Evolutionary conservation across 2,888 invertebrate species (phyloP).

Genomic region (Erebia palarica): DNA sequence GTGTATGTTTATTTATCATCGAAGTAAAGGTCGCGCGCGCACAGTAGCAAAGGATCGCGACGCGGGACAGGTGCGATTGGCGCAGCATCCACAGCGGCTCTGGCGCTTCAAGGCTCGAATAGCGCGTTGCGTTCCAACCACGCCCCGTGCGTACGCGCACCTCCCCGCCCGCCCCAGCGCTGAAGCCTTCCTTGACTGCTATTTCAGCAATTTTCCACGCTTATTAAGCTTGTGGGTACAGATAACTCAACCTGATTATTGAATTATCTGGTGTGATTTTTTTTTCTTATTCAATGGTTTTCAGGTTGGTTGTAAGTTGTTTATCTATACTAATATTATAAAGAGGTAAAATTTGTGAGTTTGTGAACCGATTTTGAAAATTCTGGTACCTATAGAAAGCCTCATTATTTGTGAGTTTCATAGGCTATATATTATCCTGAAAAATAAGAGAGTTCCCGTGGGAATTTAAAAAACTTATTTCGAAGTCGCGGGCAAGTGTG

Average conservation of each 20-base stretch:
- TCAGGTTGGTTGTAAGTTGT: neutral
- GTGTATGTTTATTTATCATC: slow-evolving; percentile 43
- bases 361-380: no score
- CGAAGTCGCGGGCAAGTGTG: no score
- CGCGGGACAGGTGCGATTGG: slow-evolving; percentile 66
- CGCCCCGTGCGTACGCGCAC: slow-evolving; percentile 72
- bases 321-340: no score
- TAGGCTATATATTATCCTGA: no score
- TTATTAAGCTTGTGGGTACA: slow-evolving; percentile 12
- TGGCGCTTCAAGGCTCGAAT: slow-evolving; percentile 49
- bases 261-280: neutral
- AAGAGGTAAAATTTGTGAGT: no score
- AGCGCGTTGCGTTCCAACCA: slow-evolving; percentile 45
- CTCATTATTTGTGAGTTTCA: no score
- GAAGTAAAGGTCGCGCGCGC: slow-evolving; percentile 49
- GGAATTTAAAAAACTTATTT: no score
- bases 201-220: slow-evolving; percentile 54
- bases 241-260: neutral
- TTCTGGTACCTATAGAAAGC: no score
- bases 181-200: slow-evolving; percentile 57
- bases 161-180: slow-evolving; percentile 64
- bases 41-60: slow-evolving; percentile 41
- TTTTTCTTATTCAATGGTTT: neutral
- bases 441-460: no score
- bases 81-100: slow-evolving; percentile 76